Conservation (phyloP, 2,797 vertebrate genomes). For the Threskiornis aethiopicus region DNA sequence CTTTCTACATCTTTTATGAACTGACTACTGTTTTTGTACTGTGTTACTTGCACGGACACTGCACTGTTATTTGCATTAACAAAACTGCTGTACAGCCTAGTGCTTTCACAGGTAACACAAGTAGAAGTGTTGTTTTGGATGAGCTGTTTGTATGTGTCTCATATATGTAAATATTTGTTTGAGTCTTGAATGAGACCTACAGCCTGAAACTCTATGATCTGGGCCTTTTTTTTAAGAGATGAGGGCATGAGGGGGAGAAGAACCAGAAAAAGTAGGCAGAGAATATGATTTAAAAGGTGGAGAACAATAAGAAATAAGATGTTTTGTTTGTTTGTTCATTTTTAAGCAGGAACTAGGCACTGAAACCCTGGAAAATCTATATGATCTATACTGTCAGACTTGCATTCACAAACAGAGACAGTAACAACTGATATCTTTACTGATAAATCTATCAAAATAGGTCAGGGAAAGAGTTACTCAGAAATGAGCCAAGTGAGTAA, state of each 20-base stretch:
- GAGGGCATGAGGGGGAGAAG: not conserved
- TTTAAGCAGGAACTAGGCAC: not conserved
- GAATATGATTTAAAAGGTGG: not conserved
- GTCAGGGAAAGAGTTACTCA: not conserved
- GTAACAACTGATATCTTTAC: not conserved
- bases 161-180: not conserved
- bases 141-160: not conserved
- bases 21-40: not conserved
- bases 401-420: not conserved
- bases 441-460: not conserved
- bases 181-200: not conserved
- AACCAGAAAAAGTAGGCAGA: rapidly evolving
- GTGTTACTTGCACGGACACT: not conserved
- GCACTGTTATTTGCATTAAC: not conserved
- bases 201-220: not conserved
- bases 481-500: not conserved
- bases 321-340: not conserved
- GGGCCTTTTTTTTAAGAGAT: not conserved
- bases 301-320: not conserved
- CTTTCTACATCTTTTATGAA: not conserved
- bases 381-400: not conserved
- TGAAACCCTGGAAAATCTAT: not conserved
- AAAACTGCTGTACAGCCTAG: not conserved
- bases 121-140: not conserved
- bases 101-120: not conserved